Conservation (phyloP, 2,797 vertebrate species). For the Hyperoplus immaculatus region DNA sequence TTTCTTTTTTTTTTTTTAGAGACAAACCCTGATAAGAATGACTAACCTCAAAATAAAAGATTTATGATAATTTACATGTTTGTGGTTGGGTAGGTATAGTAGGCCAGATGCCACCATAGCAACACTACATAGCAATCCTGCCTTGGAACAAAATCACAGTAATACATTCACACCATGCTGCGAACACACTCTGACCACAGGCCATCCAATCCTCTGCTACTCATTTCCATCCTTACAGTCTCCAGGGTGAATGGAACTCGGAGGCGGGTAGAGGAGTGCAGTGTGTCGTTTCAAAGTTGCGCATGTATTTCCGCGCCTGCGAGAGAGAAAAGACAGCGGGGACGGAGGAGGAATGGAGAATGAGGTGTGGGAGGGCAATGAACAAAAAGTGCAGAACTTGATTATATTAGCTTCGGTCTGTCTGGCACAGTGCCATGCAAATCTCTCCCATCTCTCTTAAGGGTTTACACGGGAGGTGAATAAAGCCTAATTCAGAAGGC, state of each 20-base stretch:
- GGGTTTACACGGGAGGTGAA: constrained; percentile 71
- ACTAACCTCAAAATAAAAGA: constrained; percentile 47
- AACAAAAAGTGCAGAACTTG: constrained; percentile 69
- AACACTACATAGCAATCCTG: constrained; percentile 32
- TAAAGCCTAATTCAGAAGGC: constrained; percentile 73
- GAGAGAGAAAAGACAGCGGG: constrained; percentile 42
- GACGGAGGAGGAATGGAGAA: constrained; percentile 59
- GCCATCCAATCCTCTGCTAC: constrained; percentile 35
- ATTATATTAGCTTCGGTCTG: constrained; percentile 71
- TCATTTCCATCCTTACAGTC: constrained; percentile 75
- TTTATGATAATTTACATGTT: constrained; percentile 45
- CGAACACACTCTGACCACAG: constrained; percentile 57
- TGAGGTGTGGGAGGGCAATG: constrained; percentile 61
- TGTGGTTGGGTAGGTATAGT: background rate
- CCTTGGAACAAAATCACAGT: constrained; percentile 46
- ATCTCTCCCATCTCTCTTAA: constrained; percentile 68
- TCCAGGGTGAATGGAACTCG: constrained; percentile 90
- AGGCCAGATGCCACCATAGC: constrained; percentile 39
- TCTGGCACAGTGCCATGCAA: constrained; percentile 65
- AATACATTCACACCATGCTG: constrained; percentile 66
- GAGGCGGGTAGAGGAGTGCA: constrained; percentile 91
- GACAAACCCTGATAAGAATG: constrained; percentile 47
- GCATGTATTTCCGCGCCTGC: constrained; percentile 91
- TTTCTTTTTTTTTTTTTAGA: constrained; percentile 19
- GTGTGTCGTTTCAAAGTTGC: constrained; percentile 93